Percentiles rank a stretch among this genome's conserved stretches.
Evolutionary conservation across 1,140 invertebrate species (phyloP).

Genomic region (Alviniconcha marisindica): DNA sequence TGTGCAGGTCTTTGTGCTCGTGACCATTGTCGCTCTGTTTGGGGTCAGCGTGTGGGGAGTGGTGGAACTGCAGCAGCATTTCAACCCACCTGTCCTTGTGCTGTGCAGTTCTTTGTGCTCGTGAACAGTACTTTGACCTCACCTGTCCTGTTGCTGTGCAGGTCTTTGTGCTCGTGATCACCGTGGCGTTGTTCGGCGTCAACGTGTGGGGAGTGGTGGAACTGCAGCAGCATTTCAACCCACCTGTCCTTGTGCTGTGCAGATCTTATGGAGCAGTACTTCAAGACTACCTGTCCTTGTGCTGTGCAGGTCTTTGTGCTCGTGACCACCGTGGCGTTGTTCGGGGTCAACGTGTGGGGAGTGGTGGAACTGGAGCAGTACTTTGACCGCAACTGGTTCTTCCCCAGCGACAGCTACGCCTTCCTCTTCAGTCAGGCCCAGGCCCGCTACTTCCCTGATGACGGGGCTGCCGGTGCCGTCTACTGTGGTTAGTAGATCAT

Average conservation of each 20-base stretch:
- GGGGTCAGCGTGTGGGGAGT: slow-evolving; percentile 80
- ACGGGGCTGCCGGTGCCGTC: slow-evolving; percentile 81
- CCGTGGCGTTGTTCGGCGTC: slow-evolving; percentile 79
- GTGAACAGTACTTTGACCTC: too few species aligned
- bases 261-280: too few species aligned
- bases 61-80: slow-evolving; percentile 79
- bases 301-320: slow-evolving; percentile 77
- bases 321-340: slow-evolving; percentile 79
- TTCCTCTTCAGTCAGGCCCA: slow-evolving; percentile 79
- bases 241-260: slow-evolving; percentile 36
- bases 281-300: too few species aligned
- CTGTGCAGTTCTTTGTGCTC: too few species aligned
- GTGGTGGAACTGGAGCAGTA: slow-evolving; percentile 82
- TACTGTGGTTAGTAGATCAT: slow-evolving; percentile 79
- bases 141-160: slow-evolving; percentile 56
- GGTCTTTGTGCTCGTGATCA: slow-evolving; percentile 79
- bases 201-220: slow-evolving; percentile 80
- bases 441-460: slow-evolving; percentile 80
- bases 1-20: slow-evolving; percentile 77
- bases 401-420: slow-evolving; percentile 83
- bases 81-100: too few species aligned
- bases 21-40: slow-evolving; percentile 79
- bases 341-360: slow-evolving; percentile 81
- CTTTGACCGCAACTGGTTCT: slow-evolving; percentile 87
- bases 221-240: slow-evolving; percentile 66